These are phyloP conservation scores for Drosophila pandora DNA, from an alignment of 1,140 invertebrate genomes.

Conservation along the genomic window DNA sequence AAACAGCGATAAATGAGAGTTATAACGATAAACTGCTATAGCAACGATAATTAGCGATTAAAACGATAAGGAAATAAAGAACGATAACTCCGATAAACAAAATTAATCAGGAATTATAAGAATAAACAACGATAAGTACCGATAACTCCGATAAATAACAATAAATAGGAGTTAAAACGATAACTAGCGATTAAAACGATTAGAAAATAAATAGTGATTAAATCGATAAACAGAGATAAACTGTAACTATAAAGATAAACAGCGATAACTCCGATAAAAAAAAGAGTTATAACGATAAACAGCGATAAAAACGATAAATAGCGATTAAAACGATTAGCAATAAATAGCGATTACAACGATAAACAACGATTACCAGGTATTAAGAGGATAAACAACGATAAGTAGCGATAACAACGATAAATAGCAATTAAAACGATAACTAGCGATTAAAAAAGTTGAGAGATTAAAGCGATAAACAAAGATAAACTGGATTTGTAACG, in stretches of 20 bases:
- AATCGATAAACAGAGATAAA: not conserved
- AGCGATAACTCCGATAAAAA: constrained; percentile 6
- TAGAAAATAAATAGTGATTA: not conserved
- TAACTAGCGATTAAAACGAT: not conserved
- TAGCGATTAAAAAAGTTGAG: not conserved
- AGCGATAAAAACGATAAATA: constrained; percentile 13
- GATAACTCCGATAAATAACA: not conserved
- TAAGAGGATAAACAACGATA: not conserved
- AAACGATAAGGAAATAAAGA: not conserved
- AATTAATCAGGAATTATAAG: too few relatives aligned
- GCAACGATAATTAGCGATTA: not conserved
- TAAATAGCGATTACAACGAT: not conserved
- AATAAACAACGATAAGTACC: not conserved
- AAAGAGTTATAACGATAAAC: not conserved
- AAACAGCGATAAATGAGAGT: constrained; percentile 5
- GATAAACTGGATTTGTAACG: not conserved
- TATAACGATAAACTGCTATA: not conserved
- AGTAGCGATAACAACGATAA: not conserved
- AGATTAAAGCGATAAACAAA: constrained; percentile 5
- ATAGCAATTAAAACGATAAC: constrained; percentile 9
- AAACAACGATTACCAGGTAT: constrained; percentile 1
- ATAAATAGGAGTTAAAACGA: not conserved
- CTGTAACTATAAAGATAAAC: not conserved
- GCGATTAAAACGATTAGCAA: not conserved
- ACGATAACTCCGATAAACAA: too few relatives aligned